These are phyloP conservation scores for Camponotus fellah DNA, from an alignment of 2,888 invertebrate species.

Conservation along the genomic window DNA sequence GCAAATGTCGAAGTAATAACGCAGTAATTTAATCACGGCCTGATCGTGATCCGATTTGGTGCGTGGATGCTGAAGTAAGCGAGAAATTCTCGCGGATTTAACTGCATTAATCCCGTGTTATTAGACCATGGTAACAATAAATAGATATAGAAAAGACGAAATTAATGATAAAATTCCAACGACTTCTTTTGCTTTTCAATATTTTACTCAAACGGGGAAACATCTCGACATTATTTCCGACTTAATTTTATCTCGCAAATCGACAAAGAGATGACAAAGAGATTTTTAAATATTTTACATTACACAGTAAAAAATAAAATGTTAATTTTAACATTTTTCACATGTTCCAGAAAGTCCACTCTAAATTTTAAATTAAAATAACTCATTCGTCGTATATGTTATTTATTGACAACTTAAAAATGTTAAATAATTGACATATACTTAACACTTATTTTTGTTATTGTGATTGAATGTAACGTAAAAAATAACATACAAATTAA, in stretches of 20 bases:
- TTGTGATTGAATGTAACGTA: no score
- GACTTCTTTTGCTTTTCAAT: not conserved
- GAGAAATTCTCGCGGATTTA: not conserved
- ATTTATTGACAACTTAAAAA: no score
- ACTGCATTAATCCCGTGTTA: not conserved
- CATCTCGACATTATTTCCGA: not conserved
- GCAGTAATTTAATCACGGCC: constrained; percentile 21
- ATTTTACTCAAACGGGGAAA: not conserved
- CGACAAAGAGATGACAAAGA: not conserved
- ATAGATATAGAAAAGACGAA: not conserved
- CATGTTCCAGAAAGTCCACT: no score
- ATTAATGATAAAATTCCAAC: not conserved
- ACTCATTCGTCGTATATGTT: no score
- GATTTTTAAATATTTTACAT: not conserved
- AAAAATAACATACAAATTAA: no score
- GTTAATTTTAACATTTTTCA: no score
- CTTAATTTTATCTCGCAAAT: not conserved
- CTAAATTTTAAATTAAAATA: no score
- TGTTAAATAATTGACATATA: no score
- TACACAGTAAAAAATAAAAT: no score
- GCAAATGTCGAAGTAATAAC: constrained; percentile 31
- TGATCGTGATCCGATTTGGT: constrained; percentile 21
- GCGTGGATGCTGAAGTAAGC: not conserved
- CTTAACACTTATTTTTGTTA: no score
- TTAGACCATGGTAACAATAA: not conserved